These are phyloP conservation scores for Dendroctonus valens DNA, from an alignment of 1,140 invertebrate genomes.

Conservation along the genomic window DNA sequence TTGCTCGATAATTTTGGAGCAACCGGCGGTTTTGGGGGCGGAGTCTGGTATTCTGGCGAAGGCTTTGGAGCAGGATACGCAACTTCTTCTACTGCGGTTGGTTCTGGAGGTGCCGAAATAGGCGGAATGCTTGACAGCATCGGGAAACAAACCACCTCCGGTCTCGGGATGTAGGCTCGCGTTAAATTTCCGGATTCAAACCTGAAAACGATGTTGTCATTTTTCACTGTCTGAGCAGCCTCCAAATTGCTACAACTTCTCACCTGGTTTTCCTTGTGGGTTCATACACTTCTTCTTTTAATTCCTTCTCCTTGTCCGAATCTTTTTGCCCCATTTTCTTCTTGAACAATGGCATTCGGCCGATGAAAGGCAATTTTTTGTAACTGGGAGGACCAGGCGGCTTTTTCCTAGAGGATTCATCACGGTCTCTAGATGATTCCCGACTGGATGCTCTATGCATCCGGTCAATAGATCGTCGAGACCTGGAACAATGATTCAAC, in stretches of 20 bases:
- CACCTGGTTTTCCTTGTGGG: constrained; percentile 40
- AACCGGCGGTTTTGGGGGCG: constrained; percentile 24
- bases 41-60: constrained; percentile 31
- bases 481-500: constrained; percentile 1
- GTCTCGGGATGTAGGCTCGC: constrained; percentile 49
- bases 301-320: constrained; percentile 45
- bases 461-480: constrained; percentile 16
- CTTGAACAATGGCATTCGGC: constrained; percentile 67
- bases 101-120: constrained; percentile 43
- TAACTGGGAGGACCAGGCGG: constrained; percentile 40
- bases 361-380: constrained; percentile 69
- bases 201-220: constrained; percentile 20
- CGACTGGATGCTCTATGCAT: constrained; percentile 7
- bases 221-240: not conserved
- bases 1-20: constrained; percentile 27
- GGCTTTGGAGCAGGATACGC: constrained; percentile 39
- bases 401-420: constrained; percentile 33
- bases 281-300: constrained; percentile 49
- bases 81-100: constrained; percentile 19
- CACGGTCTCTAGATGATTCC: constrained; percentile 8
- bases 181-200: constrained; percentile 48
- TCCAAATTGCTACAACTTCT: constrained; percentile 1
- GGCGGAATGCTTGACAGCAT: constrained; percentile 56
- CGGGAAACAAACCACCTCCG: constrained; percentile 58
- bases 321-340: constrained; percentile 54